Percentiles rank a stretch among this genome's conserved stretches.
phyloP scores from a whole-genome alignment of 2,113 vertebrate genomes.

The Atlantisia rogersi region DNA sequence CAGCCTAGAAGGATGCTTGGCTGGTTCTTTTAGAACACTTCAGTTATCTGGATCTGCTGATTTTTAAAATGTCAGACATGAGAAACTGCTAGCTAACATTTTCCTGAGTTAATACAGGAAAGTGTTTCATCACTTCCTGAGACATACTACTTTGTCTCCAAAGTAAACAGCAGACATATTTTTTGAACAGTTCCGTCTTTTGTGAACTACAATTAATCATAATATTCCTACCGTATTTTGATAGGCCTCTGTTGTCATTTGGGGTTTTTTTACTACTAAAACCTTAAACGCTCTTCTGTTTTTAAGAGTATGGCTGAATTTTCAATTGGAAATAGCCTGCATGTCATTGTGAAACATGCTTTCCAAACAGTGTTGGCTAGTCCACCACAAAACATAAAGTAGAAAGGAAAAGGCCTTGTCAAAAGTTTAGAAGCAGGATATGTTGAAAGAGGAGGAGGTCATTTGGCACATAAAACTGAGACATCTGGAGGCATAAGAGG shows the following conservation, averaged over 20 bases:
- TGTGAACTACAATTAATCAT: neutral
- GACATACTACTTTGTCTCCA: neutral
- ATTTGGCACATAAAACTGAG: neutral
- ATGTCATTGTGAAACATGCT: neutral
- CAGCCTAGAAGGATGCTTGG: neutral
- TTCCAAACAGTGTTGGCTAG: neutral
- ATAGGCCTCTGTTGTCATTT: neutral
- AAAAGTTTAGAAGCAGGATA: neutral
- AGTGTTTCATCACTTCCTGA: neutral
- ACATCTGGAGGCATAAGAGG: neutral
- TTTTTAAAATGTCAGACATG: constrained; percentile 7
- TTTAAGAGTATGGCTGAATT: neutral
- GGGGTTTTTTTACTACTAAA: neutral
- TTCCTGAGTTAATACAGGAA: neutral
- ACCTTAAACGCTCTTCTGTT: neutral
- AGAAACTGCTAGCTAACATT: constrained; percentile 2
- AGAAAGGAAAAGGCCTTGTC: neutral
- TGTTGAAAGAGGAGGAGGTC: neutral
- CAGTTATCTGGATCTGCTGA: neutral
- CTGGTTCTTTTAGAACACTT: constrained; percentile 13
- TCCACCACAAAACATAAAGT: neutral
- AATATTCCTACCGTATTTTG: neutral
- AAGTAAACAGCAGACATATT: neutral
- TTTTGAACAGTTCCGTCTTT: neutral
- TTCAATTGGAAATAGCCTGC: neutral